Conservation (phyloP, 2,888 invertebrate species). For the Xestia ashworthii region DNA sequence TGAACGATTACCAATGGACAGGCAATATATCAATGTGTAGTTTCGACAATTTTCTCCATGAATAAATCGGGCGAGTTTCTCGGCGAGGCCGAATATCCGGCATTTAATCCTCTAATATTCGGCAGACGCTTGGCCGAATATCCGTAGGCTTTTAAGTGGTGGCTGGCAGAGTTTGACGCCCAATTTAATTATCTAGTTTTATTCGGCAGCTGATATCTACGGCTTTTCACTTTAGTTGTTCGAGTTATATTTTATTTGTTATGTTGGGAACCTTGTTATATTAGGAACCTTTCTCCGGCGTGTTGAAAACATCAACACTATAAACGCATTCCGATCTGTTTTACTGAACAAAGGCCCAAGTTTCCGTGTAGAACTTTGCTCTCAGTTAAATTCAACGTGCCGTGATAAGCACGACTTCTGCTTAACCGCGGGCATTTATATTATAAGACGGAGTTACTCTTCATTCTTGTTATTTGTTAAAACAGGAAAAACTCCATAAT, state of each 20-base stretch:
- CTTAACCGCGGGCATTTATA: conserved; percentile 21
- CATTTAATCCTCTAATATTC: conserved; percentile 64
- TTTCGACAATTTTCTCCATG: conserved; percentile 67
- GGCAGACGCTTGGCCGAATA: conserved; percentile 35
- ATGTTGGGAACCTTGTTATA: not conserved
- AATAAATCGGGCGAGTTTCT: conserved; percentile 58
- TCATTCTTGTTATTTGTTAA: conserved; percentile 5
- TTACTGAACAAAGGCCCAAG: conserved; percentile 17
- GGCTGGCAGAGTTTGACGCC: conserved; percentile 33
- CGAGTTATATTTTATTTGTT: conserved; percentile 5
- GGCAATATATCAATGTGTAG: conserved; percentile 59
- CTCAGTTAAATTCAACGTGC: conserved; percentile 19
- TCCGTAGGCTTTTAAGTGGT: conserved; percentile 46
- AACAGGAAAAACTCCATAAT: not conserved
- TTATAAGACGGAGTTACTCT: conserved; percentile 4
- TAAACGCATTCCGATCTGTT: conserved; percentile 1
- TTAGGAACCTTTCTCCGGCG: not conserved
- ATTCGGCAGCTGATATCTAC: conserved; percentile 33
- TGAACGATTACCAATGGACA: conserved; percentile 57
- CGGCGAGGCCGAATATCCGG: conserved; percentile 42
- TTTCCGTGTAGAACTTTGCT: conserved; percentile 35
- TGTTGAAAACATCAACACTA: not conserved
- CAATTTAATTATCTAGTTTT: conserved; percentile 42
- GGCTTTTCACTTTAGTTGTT: conserved; percentile 28
- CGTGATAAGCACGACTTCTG: conserved; percentile 16